These are phyloP conservation scores for Sinocyclocheilus rhinocerous DNA, from an alignment of 2,113 vertebrate genomes.

Conservation along the genomic window DNA sequence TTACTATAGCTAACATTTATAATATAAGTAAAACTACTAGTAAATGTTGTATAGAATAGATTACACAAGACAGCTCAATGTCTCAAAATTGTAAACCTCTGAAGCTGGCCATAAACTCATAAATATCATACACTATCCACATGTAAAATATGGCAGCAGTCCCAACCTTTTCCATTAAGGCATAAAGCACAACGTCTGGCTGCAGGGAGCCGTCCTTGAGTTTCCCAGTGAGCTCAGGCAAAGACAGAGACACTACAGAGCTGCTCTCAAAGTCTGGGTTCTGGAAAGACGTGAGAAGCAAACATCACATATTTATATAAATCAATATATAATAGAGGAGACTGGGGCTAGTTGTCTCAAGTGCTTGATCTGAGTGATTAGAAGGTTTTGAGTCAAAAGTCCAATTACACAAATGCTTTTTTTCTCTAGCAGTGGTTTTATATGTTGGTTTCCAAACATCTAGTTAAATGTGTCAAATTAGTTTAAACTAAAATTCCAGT, in stretches of 20 bases:
- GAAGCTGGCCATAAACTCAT: background rate
- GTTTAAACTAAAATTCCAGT: background rate
- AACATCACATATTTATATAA: too few relatives aligned
- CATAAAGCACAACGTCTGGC: slow-evolving; percentile 77
- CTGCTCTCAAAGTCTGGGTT: slow-evolving; percentile 65
- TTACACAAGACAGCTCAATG: background rate
- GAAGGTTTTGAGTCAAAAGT: background rate
- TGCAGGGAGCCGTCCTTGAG: slow-evolving; percentile 73
- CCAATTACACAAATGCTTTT: background rate
- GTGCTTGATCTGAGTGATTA: background rate
- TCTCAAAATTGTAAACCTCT: background rate
- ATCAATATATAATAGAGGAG: background rate
- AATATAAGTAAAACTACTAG: background rate
- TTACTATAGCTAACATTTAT: background rate
- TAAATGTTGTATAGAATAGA: background rate
- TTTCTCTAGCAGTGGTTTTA: background rate
- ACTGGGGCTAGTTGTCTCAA: background rate
- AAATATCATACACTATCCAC: background rate
- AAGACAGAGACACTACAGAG: slow-evolving; percentile 71
- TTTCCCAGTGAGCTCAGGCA: slow-evolving; percentile 70
- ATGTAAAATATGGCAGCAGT: slow-evolving; percentile 43
- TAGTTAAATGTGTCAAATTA: background rate
- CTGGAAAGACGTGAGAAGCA: slow-evolving; percentile 60
- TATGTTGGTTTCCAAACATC: background rate
- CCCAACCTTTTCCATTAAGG: slow-evolving; percentile 80